Evolutionary conservation across 2,797 vertebrate species (phyloP).

Genomic region (Serranus cabrilla): DNA sequence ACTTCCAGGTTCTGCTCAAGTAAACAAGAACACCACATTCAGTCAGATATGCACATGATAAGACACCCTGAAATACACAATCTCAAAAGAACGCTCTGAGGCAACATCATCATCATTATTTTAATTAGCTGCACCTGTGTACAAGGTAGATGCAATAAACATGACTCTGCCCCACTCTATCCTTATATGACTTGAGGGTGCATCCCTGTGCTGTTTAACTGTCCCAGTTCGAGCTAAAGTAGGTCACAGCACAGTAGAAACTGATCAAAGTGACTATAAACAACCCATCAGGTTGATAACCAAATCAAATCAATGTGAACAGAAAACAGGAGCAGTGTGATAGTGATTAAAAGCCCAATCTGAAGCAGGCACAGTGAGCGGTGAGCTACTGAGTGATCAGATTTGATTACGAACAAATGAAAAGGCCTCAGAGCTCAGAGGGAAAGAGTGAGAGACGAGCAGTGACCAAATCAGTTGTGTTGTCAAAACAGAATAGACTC

Average conservation of each 20-base stretch:
- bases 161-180: neutral
- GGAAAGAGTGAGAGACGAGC: constrained; percentile 30
- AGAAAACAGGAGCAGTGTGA: constrained; percentile 63
- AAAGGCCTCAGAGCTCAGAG: constrained; percentile 55
- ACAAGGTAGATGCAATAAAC: constrained; percentile 12
- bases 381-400: constrained; percentile 38
- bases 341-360: constrained; percentile 64
- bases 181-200: neutral
- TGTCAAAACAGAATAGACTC: constrained; percentile 67
- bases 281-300: constrained; percentile 35
- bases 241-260: constrained; percentile 30
- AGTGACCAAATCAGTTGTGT: constrained; percentile 57
- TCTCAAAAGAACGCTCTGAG: neutral
- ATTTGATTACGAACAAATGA: constrained; percentile 75
- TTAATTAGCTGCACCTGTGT: neutral
- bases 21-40: constrained; percentile 56
- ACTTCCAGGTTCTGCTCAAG: constrained; percentile 65
- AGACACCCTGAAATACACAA: neutral
- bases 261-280: constrained; percentile 39
- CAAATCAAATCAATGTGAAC: constrained; percentile 56
- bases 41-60: constrained; percentile 35
- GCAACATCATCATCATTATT: neutral
- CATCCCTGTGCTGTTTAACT: constrained; percentile 21
- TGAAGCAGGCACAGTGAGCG: constrained; percentile 40
- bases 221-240: constrained; percentile 28